phyloP scores from a whole-genome alignment of 2,888 invertebrate species.

The Plusia festucae region DNA sequence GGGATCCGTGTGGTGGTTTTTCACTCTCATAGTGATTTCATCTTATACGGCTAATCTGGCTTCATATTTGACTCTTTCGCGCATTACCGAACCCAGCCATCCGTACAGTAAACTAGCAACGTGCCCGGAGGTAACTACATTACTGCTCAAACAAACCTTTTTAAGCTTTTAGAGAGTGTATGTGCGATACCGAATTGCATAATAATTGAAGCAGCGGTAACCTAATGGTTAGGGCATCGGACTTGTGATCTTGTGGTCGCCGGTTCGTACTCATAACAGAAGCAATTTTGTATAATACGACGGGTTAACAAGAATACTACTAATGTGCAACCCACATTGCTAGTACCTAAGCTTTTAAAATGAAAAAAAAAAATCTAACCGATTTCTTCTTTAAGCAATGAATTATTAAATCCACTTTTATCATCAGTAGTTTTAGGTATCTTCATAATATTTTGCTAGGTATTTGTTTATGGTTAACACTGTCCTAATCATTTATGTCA shows the following conservation, averaged over 20 bases:
- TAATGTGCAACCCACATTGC: too few relatives aligned
- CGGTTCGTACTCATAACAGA: too few relatives aligned
- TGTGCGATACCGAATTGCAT: not conserved
- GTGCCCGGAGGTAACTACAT: constrained; percentile 76
- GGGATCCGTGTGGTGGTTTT: constrained; percentile 99
- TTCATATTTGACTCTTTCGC: constrained; percentile 97
- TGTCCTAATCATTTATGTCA: not conserved
- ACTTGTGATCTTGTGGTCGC: too few relatives aligned
- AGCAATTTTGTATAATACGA: too few relatives aligned
- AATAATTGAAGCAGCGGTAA: too few relatives aligned
- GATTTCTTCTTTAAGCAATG: too few relatives aligned
- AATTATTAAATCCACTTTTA: too few relatives aligned
- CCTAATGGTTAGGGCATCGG: too few relatives aligned
- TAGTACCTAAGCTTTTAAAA: too few relatives aligned
- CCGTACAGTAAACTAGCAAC: constrained; percentile 73
- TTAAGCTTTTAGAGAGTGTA: not conserved
- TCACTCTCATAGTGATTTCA: constrained; percentile 98
- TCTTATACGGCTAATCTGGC: constrained; percentile 99
- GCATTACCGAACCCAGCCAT: constrained; percentile 97
- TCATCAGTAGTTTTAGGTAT: too few relatives aligned
- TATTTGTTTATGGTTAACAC: not conserved
- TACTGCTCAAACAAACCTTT: constrained; percentile 14
- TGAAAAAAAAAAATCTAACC: too few relatives aligned
- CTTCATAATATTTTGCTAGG: not conserved
- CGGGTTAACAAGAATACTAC: too few relatives aligned